Evolutionary conservation across 2,113 vertebrate species (phyloP).

Genomic region (Siniperca chuatsi): DNA sequence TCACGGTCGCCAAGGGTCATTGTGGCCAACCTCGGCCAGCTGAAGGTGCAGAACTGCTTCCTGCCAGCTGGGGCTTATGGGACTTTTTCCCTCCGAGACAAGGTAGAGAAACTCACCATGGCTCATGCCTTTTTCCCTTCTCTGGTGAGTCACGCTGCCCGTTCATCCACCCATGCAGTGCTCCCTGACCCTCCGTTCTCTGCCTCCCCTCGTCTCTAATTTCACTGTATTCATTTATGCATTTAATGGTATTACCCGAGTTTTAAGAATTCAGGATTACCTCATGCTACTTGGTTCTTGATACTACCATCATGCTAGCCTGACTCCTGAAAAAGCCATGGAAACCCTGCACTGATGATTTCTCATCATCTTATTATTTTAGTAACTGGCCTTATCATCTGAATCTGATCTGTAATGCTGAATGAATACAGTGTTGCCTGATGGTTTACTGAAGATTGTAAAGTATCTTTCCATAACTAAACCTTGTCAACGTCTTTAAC

Average conservation of each 20-base stretch:
- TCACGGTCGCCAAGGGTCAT: slow-evolving; percentile 91
- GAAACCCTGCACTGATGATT: background rate
- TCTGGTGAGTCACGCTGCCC: slow-evolving; percentile 81
- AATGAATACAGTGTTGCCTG: slow-evolving; percentile 49
- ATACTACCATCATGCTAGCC: background rate
- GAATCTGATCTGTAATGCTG: slow-evolving; percentile 36
- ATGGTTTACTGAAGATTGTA: slow-evolving; percentile 13
- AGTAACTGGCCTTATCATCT: background rate
- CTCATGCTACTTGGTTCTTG: background rate
- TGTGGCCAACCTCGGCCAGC: slow-evolving; percentile 95
- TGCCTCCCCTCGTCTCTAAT: background rate
- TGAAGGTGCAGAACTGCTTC: slow-evolving; percentile 94
- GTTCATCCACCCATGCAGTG: background rate
- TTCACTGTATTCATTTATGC: slow-evolving; percentile 30
- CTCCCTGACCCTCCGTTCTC: background rate
- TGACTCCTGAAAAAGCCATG: background rate
- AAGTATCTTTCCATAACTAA: slow-evolving; percentile 1
- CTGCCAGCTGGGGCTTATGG: slow-evolving; percentile 88
- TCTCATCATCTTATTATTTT: background rate
- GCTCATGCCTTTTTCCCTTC: slow-evolving; percentile 81
- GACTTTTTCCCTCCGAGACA: slow-evolving; percentile 93
- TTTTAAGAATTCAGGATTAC: background rate
- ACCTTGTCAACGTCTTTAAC: background rate
- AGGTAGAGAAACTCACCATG: slow-evolving; percentile 91
- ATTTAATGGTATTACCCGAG: background rate